Conservation (phyloP, 2,113 vertebrate genomes). For the Saimiri boliviensis region DNA sequence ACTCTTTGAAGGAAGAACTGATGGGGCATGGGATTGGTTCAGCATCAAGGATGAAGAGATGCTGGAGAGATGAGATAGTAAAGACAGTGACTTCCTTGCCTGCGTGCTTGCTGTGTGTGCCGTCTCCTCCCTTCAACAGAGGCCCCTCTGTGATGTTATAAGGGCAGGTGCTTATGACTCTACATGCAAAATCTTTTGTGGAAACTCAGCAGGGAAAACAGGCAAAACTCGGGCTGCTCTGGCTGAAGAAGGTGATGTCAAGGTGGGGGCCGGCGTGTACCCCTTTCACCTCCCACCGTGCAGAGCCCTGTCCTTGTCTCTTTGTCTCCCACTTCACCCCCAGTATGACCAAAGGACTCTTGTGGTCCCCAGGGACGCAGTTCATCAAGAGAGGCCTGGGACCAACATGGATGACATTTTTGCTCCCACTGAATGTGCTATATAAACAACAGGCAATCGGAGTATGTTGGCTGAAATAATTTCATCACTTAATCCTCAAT, state of each 20-base stretch:
- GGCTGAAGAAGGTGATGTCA: background rate
- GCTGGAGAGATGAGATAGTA: background rate
- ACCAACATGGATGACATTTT: background rate
- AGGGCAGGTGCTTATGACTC: background rate
- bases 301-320: background rate
- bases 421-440: background rate
- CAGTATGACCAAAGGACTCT: background rate
- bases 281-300: background rate
- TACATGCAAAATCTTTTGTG: background rate
- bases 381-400: background rate
- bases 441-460: background rate
- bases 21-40: too few relatives aligned
- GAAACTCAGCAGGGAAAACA: background rate
- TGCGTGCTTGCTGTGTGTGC: too few relatives aligned
- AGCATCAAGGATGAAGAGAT: background rate
- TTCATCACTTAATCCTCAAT: background rate
- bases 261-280: background rate
- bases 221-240: background rate
- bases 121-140: rapidly evolving
- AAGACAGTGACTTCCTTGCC: rapidly evolving
- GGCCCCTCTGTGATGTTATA: background rate
- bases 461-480: conserved; percentile 13
- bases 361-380: background rate
- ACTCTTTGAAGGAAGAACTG: background rate
- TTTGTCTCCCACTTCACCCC: too few relatives aligned